Evolutionary conservation across 2,888 invertebrate genomes (phyloP).

Genomic region (Synanthedon tipuliformis): DNA sequence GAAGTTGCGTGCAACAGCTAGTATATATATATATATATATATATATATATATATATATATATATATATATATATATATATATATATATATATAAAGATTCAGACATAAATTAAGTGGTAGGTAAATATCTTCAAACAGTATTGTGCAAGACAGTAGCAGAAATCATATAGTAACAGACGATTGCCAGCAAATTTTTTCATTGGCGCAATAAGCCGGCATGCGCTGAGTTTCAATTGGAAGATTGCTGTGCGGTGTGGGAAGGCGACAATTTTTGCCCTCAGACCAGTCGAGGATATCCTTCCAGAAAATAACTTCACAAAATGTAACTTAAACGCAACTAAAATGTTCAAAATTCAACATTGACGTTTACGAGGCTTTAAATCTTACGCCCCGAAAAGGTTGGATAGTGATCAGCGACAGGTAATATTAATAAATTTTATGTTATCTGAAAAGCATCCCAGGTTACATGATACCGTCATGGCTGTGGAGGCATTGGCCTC

Average conservation of each 20-base stretch:
- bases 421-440: constrained; percentile 22
- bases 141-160: constrained; percentile 4
- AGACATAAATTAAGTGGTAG: constrained; percentile 4
- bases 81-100: too few species aligned
- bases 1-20: too few species aligned
- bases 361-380: not conserved
- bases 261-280: constrained; percentile 56
- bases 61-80: too few species aligned
- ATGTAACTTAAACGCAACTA: constrained; percentile 23
- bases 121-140: constrained; percentile 7
- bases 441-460: constrained; percentile 21
- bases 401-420: not conserved
- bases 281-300: constrained; percentile 60
- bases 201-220: constrained; percentile 58
- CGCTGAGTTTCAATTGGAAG: constrained; percentile 61
- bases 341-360: not conserved
- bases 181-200: constrained; percentile 59
- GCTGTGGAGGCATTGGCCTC: constrained; percentile 34
- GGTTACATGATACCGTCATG: not conserved
- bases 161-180: constrained; percentile 17
- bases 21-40: too few species aligned
- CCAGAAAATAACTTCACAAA: constrained; percentile 50
- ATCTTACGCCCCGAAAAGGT: not conserved
- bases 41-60: too few species aligned
- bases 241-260: constrained; percentile 58